Evolutionary conservation across 2,888 invertebrate species (phyloP), one percentile per base, ranked within the genome.

Genomic region (Drosophila acutilabella): DNA sequence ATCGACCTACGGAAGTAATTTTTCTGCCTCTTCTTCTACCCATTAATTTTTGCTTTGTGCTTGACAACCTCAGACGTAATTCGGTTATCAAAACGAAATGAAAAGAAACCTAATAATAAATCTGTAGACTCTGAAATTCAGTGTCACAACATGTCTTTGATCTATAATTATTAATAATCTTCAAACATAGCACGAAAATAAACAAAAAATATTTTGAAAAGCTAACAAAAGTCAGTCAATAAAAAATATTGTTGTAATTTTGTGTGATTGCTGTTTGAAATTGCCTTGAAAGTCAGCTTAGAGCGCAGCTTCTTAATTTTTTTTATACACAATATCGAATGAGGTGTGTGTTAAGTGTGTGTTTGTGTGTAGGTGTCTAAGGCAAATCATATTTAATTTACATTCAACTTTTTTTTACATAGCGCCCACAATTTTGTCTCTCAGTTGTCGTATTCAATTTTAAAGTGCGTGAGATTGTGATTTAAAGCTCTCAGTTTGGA

Each of bases 381-480:
- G 45, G 18, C 45, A 58, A 58, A 76, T 20, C 38, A 58, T 77
- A 80, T 80, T 66, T 52, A 79, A 73, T 70, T 61, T 33, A 58
- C 51, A 42, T 69, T 69, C 52, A 68, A 62, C 23, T 5, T 23
- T 67, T 60, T 48, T 51, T 51, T 26, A 53, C 44, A 30, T 42
- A 10, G 20, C 71, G 60, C 66, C 72, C 66, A 60, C 66, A 23
- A 42, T 41, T 53, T 74, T 48, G 58, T 59, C 71, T 30, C 30
- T 8, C 30, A 6, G 50, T n/a, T 16, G 52, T 18, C 51, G 45
- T 38, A n/a, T 33, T 20, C 36, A 42, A 18, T 20, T 3, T 44
- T 44, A 16, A 16, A 56, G 44, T 56, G 54, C 54, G 54, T 56
- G 36, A 44, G 54, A 36, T 30, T 42, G 13, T 41, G 16, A 18